Conservation (phyloP, 2,113 vertebrate genomes). For the Corvus cornix region DNA sequence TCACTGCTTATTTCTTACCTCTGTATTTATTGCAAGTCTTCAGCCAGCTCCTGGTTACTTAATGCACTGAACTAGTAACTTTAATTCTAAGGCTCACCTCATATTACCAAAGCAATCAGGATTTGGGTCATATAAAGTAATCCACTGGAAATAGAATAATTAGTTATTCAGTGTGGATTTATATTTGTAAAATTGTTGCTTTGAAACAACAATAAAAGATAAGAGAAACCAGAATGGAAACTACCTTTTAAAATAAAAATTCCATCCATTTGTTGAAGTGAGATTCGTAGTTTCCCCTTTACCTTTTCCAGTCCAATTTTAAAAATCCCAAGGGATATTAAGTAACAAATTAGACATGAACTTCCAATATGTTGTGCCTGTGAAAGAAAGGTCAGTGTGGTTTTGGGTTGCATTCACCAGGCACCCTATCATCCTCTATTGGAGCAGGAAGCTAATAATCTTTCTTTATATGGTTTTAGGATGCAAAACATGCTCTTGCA, state of each 20-base stretch:
- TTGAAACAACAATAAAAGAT: not conserved
- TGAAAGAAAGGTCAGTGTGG: conserved; percentile 30
- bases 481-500: conserved; percentile 37
- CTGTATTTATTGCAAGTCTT: not conserved
- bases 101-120: not conserved
- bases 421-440: conserved; percentile 1
- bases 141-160: not conserved
- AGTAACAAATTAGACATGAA: conserved; percentile 36
- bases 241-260: not conserved
- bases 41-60: not conserved
- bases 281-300: not conserved
- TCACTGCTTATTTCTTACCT: not conserved
- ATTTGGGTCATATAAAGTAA: not conserved
- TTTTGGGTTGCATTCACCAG: conserved; percentile 32
- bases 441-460: conserved; percentile 44
- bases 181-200: not conserved
- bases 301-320: conserved; percentile 11
- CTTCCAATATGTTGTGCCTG: conserved; percentile 1
- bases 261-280: not conserved
- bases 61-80: not conserved
- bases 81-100: not conserved
- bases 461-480: conserved; percentile 44
- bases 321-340: conserved; percentile 4
- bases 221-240: not conserved
- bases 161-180: not conserved